Evolutionary conservation across 1,140 invertebrate genomes (phyloP), one percentile per base, ranked within the genome.

Genomic region (Drosophila ficusphila): DNA sequence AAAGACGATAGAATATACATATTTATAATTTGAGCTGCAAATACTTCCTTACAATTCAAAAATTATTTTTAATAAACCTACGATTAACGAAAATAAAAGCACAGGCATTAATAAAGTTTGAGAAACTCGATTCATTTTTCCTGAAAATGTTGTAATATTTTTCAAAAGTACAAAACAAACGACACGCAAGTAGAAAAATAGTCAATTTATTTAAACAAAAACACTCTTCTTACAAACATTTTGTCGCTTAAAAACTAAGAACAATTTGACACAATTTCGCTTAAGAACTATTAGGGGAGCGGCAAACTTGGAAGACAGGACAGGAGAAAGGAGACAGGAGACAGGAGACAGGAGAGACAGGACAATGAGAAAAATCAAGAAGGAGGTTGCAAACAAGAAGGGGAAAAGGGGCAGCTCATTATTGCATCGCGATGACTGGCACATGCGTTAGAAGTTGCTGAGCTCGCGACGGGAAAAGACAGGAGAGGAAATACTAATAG

Each of bases 191-290:
- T 36, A 34, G 39, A 65, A 69, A 81, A 83, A 65, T 65, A 46
- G 31, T 70, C 44, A 53, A 53, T 83, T 83, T 83, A 83, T 83
- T 83, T 29, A 61, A 61, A 70, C 39, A 78, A 62, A 67, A 64
- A 83, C 25, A 8, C 7, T 14, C 16, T 23, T 44, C 60, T 83
- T 62, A 51, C 36, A 61, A 72, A 77, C 34, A 56, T 73, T 69
- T 71, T 34, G 16, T 71, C 18, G 29, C 68, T 71, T 69, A 68
- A 65, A 34, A 75, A 70, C 75, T 83, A 83, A 56, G 49, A 74
- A 83, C 69, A 83, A 65, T 78, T 78, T 65, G 74, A 78, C 79
- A 83, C 41, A 83, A 78, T 83, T 83, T 83, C 41, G 75, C 79
- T 82, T 82, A 83, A 27, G 14, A 36, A 19, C 74, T 82, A 82